Conservation (phyloP, 92 coral and sea anemone genomes). For the Phenganax marumi region DNA sequence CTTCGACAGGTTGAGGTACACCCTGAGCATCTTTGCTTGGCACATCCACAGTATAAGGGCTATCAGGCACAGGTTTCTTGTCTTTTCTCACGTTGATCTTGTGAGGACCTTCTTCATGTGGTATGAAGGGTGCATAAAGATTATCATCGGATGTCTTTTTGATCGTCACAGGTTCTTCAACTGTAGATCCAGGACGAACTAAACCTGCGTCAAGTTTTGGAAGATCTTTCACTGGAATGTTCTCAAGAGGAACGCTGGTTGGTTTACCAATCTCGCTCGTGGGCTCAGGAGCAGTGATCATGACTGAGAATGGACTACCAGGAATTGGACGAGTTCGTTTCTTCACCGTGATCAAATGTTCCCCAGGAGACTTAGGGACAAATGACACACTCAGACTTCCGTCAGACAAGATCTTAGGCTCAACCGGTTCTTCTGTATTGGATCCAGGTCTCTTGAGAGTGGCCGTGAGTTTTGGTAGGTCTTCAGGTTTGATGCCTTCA, state of each 20-base stretch:
- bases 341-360: slow-evolving; percentile 83
- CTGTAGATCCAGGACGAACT: slow-evolving; percentile 72
- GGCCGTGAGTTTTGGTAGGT: slow-evolving; percentile 62
- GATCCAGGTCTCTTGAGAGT: slow-evolving; percentile 84
- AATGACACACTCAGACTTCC: slow-evolving; percentile 80
- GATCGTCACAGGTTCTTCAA: slow-evolving; percentile 80
- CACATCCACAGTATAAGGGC: slow-evolving; percentile 89
- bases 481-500: slow-evolving; percentile 49
- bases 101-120: slow-evolving; percentile 91
- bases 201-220: slow-evolving; percentile 78
- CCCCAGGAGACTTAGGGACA: slow-evolving; percentile 87
- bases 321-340: slow-evolving; percentile 74
- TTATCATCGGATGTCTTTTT: slow-evolving; percentile 85
- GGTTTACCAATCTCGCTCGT: slow-evolving; percentile 88
- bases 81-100: slow-evolving; percentile 85
- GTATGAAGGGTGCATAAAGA: slow-evolving; percentile 91
- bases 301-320: slow-evolving; percentile 95
- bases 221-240: slow-evolving; percentile 69
- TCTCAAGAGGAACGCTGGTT: slow-evolving; percentile 73
- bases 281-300: slow-evolving; percentile 94
- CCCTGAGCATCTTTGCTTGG: slow-evolving; percentile 61
- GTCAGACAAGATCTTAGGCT: slow-evolving; percentile 70
- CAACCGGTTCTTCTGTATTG: slow-evolving; percentile 74
- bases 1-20: slow-evolving; percentile 67
- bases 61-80: slow-evolving; percentile 66